Conservation (phyloP, 2,113 vertebrate genomes). For the Eupsittula cactorum region DNA sequence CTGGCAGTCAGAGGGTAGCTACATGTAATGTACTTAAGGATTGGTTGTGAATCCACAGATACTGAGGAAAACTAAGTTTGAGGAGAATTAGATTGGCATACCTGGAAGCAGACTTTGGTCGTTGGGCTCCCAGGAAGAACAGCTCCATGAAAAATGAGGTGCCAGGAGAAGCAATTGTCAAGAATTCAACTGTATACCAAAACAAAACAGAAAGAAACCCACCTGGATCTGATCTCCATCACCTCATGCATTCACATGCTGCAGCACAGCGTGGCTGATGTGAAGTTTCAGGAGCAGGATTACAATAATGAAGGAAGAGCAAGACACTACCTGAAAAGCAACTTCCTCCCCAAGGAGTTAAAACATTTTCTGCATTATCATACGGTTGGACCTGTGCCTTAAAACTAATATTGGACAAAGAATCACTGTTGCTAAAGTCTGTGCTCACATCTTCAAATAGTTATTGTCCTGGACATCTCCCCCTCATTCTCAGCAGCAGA, state of each 20-base stretch:
- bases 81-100: not conserved
- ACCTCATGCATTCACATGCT: conserved; percentile 43
- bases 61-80: not conserved
- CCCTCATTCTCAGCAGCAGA: not conserved
- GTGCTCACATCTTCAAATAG: not conserved
- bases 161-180: not conserved
- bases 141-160: not conserved
- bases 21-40: not conserved
- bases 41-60: not conserved
- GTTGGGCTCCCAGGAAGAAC: not conserved
- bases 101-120: not conserved
- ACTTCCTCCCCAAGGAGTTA: conserved; percentile 30
- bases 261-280: not conserved
- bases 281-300: not conserved
- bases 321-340: conserved; percentile 42
- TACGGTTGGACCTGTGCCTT: not conserved
- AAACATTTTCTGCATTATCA: conserved; percentile 50
- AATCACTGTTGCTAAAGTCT: not conserved
- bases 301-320: conserved; percentile 33
- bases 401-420: not conserved
- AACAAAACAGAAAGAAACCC: conserved; percentile 50
- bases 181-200: not conserved
- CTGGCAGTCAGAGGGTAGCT: not conserved
- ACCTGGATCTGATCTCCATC: conserved; percentile 54
- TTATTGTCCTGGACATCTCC: not conserved